Conservation (phyloP, 2,113 vertebrate species). For the Chamaetylas fuelleborni region DNA sequence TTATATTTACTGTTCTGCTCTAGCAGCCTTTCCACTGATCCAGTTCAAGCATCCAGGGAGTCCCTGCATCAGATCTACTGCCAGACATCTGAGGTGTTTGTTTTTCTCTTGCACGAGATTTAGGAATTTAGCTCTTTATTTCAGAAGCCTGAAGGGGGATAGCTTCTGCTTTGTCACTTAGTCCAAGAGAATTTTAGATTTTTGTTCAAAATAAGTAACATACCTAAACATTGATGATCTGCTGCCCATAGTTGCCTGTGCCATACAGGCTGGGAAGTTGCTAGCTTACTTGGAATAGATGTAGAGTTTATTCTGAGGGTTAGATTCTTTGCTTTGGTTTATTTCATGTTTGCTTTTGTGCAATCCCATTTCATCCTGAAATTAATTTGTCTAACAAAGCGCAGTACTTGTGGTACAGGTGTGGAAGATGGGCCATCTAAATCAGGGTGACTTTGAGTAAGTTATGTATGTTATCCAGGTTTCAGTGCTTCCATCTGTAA, state of each 20-base stretch:
- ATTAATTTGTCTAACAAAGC: not conserved
- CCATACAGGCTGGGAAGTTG: not conserved
- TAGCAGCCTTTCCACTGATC: not conserved
- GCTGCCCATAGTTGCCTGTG: not conserved
- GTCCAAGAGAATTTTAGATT: not conserved
- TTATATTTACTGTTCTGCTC: not conserved
- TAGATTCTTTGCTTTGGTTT: not conserved
- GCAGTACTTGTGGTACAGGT: not conserved
- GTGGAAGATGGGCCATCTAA: not conserved
- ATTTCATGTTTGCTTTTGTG: not conserved
- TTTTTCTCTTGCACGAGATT: not conserved
- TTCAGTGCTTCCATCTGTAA: not conserved
- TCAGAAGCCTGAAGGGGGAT: not conserved
- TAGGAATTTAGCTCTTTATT: not conserved
- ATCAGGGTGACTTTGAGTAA: not conserved
- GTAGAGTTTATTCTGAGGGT: not conserved
- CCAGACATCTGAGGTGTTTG: not conserved
- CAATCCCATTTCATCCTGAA: not conserved
- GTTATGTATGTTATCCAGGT: not conserved
- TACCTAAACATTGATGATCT: not conserved
- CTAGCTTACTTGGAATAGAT: not conserved
- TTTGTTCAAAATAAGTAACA: not conserved
- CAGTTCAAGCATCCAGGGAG: not conserved
- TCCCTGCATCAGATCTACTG: not conserved
- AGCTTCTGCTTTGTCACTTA: not conserved